Conservation (phyloP, 92 coral and sea anemone species). For the Chrysogorgia sp. region DNA sequence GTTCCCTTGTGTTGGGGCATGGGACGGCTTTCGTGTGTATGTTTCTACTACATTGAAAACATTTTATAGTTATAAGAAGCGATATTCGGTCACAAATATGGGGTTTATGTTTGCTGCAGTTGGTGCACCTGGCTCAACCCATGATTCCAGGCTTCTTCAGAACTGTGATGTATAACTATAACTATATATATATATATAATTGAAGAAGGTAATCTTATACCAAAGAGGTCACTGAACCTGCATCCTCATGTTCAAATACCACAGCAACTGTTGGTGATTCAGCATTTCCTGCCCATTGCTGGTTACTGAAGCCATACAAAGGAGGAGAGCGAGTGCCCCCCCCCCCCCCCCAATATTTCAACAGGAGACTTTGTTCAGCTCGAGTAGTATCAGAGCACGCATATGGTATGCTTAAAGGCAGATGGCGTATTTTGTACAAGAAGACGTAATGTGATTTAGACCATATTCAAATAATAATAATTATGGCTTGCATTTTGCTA, state of each 20-base stretch:
- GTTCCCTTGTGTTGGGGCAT: conserved; percentile 56
- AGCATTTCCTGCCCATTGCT: conserved; percentile 52
- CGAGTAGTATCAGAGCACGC: conserved; percentile 63
- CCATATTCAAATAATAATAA: conserved; percentile 30
- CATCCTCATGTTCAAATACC: conserved; percentile 49
- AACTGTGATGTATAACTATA: conserved; percentile 26
- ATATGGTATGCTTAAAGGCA: conserved; percentile 60
- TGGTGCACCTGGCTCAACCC: conserved; percentile 57
- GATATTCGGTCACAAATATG: conserved; percentile 57
- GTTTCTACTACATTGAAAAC: conserved; percentile 35
- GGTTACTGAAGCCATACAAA: conserved; percentile 60
- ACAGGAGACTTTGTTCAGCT: conserved; percentile 60
- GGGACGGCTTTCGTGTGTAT: conserved; percentile 54
- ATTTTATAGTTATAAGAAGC: conserved; percentile 47
- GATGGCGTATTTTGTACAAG: conserved; percentile 54
- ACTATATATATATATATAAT: too few species aligned
- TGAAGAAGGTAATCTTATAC: too few species aligned
- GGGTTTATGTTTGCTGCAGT: conserved; percentile 53
- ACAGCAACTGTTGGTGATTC: conserved; percentile 53
- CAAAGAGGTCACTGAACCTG: too few species aligned
- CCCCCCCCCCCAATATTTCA: conserved; percentile 42
- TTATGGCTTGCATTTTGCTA: conserved; percentile 51
- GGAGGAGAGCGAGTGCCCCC: conserved; percentile 35
- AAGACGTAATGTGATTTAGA: conserved; percentile 44
- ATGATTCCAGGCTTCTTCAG: conserved; percentile 53